These are phyloP conservation scores for Orussus abietinus DNA, from an alignment of 1,140 invertebrate genomes.

Conservation along the genomic window DNA sequence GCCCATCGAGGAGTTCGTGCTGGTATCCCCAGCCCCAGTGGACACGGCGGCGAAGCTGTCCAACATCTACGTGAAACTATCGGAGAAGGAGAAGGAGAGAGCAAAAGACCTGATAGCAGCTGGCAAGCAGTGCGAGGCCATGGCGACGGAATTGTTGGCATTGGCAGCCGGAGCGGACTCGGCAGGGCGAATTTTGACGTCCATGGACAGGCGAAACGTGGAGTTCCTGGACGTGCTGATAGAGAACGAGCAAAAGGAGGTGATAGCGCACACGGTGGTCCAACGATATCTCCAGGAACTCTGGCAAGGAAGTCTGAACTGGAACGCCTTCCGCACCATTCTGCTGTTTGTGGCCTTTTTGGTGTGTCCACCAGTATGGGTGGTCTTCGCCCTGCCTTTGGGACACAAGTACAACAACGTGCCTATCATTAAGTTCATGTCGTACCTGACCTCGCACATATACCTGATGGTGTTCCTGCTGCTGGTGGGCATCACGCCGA, in stretches of 20 bases:
- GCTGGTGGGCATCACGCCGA: constrained; percentile 86
- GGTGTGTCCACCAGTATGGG: constrained; percentile 92
- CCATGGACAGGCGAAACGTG: constrained; percentile 85
- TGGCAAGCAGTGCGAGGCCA: constrained; percentile 91
- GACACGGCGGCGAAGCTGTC: constrained; percentile 98
- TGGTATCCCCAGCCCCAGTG: constrained; percentile 94
- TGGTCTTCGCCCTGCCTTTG: constrained; percentile 91
- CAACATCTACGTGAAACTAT: constrained; percentile 83
- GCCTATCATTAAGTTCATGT: constrained; percentile 99
- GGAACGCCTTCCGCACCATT: constrained; percentile 92
- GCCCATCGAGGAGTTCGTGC: constrained; percentile 94
- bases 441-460: constrained; percentile 96
- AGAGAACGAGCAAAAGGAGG: constrained; percentile 98
- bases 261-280: constrained; percentile 85
- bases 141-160: constrained; percentile 94
- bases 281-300: constrained; percentile 90
- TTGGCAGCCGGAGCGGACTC: constrained; percentile 91
- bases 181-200: constrained; percentile 85
- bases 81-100: constrained; percentile 94
- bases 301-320: constrained; percentile 92
- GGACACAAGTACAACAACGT: constrained; percentile 93
- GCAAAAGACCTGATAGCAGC: constrained; percentile 93
- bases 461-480: constrained; percentile 92
- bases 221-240: constrained; percentile 97
- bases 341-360: constrained; percentile 89